Evolutionary conservation across 2,113 vertebrate species (phyloP), one percentile per base, ranked within the genome.

Genomic region (Psammodynastes pulverulentus): DNA sequence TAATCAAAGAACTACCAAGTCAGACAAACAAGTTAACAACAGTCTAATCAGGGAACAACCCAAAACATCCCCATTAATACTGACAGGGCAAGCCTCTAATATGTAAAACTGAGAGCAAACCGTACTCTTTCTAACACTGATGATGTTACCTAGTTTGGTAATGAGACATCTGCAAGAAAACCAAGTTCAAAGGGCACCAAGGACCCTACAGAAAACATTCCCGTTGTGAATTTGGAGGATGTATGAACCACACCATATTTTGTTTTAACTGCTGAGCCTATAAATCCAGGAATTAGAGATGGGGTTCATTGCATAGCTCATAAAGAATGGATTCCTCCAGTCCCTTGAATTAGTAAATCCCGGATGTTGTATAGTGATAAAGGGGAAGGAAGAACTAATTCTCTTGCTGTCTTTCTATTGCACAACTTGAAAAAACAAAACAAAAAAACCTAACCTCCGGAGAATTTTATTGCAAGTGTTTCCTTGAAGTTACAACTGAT

Each of bases 401-500:
- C 48, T 53, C 91, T 79, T 84, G 29, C 17, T 45, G 88, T 90
- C 34, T 95, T 88, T 91, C 45, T 29, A 26, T 62, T 91, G 72
- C 26, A 89, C 85, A 94, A 92, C 94, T 87, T 12, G 58, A 3
- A 89, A 94, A n/a, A n/a, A n/a, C n/a, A n/a, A n/a, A n/a, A n/a
- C n/a, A n/a, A n/a, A n/a, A n/a, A 92, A 94, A 72, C 87, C 29
- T 88, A 94, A 95, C 94, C 92, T 94, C 87, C 5, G n/a, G 88
- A 95, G 49, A 94, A 95, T 56, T 39, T 95, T 95, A 94, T 88
- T 96, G 92, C 84, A 95, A 95, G 95, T 46, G 95, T 92, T 95
- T 92, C n/a, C n/a, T 91, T 96, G 94, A 95, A 93, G 58, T 58
- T 97, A 89, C 17, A 91, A 93, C 92, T 95, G 94, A 96, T 96